Percentiles rank a stretch among this genome's conserved stretches.
These are phyloP conservation scores for Elachura formosa DNA, from an alignment of 2,113 vertebrate genomes.

Conservation along the genomic window DNA sequence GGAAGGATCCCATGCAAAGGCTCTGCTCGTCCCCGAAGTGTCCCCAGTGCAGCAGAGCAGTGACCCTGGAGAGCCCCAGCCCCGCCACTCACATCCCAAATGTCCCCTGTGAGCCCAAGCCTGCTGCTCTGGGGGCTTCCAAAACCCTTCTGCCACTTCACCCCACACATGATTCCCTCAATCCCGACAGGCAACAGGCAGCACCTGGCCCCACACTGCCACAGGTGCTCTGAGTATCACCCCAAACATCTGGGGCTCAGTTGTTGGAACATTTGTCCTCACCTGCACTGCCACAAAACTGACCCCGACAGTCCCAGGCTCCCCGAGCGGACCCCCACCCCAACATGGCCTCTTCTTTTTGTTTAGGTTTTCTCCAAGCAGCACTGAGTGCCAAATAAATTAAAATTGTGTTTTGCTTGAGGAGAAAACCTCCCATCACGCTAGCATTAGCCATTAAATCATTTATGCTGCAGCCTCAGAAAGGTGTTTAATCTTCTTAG, in stretches of 20 bases:
- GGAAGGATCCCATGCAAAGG: neutral
- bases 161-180: neutral
- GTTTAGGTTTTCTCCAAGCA: neutral
- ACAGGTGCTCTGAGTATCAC: neutral
- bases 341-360: neutral
- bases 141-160: neutral
- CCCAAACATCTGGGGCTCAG: accelerated
- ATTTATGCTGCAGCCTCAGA: neutral
- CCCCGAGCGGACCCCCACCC: accelerated
- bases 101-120: accelerated
- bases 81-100: accelerated
- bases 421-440: neutral
- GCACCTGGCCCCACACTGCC: neutral
- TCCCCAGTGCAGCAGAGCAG: neutral
- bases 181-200: neutral
- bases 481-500: neutral
- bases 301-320: neutral
- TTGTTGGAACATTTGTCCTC: accelerated
- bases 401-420: neutral
- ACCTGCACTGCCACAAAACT: accelerated
- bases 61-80: neutral
- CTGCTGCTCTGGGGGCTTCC: neutral
- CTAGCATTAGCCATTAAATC: neutral
- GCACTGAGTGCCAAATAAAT: neutral
- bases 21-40: accelerated